Evolutionary conservation across 2,888 invertebrate species (phyloP).

Genomic region (Apodemia mormo): DNA sequence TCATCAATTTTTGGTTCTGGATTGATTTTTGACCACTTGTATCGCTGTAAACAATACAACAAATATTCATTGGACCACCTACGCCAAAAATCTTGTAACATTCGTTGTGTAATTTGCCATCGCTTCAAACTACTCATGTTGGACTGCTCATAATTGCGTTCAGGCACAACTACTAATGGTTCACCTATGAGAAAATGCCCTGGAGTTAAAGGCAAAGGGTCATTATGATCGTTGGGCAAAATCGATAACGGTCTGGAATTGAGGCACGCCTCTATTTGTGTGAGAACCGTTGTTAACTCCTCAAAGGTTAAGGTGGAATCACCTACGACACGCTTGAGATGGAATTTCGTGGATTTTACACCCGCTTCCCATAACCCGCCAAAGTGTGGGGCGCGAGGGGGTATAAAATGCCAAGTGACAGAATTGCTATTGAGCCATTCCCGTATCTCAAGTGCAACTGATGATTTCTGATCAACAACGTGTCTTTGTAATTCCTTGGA

Average conservation of each 20-base stretch:
- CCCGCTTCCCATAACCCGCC: conserved; percentile 40
- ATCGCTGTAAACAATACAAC: neutral
- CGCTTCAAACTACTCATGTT: conserved; percentile 21
- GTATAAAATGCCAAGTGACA: conserved; percentile 35
- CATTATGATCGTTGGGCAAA: neutral
- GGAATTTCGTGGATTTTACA: conserved; percentile 31
- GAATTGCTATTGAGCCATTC: neutral
- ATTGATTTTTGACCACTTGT: neutral
- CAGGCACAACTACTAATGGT: conserved; percentile 31
- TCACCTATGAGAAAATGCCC: conserved; percentile 35
- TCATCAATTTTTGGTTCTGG: conserved; percentile 16
- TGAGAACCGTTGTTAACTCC: conserved; percentile 31
- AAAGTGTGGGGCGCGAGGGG: conserved; percentile 35
- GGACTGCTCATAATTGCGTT: conserved; percentile 26
- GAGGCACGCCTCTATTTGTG: conserved; percentile 36
- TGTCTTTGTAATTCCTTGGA: conserved; percentile 22
- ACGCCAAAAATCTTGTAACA: conserved; percentile 16
- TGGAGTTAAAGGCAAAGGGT: conserved; percentile 29
- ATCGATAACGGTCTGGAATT: conserved; percentile 32
- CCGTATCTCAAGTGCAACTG: neutral
- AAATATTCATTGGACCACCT: conserved; percentile 17
- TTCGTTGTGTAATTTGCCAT: conserved; percentile 16
- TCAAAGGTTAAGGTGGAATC: conserved; percentile 31
- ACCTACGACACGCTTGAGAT: conserved; percentile 29
- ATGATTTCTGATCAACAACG: conserved; percentile 16